phyloP scores from a whole-genome alignment of 2,797 vertebrate genomes.

The Anguilla obscura region DNA sequence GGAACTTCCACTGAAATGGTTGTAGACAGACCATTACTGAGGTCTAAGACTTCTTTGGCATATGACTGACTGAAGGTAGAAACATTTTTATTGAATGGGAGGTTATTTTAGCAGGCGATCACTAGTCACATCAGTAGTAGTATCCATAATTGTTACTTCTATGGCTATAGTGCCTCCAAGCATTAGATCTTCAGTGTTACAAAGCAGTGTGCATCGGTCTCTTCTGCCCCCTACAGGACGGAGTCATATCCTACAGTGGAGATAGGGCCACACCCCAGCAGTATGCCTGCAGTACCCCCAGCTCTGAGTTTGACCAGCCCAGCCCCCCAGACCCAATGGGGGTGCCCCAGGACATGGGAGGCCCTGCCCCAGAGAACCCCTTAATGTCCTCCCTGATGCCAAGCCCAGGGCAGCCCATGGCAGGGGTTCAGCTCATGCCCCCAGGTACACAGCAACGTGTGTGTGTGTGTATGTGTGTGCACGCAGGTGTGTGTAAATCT shows the following conservation, averaged over 20 bases:
- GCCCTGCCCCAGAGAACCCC: constrained; percentile 73
- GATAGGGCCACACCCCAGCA: constrained; percentile 76
- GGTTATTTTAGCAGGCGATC: background rate
- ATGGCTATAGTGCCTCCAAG: background rate
- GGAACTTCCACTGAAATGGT: background rate
- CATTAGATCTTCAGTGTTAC: background rate
- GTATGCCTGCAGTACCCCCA: constrained; percentile 79
- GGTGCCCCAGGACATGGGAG: constrained; percentile 56
- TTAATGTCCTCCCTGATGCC: constrained; percentile 80
- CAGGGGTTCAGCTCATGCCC: constrained; percentile 80
- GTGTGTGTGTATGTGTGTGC: background rate
- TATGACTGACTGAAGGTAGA: background rate
- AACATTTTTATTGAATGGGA: background rate
- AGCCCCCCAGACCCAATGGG: constrained; percentile 72
- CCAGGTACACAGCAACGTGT: constrained; percentile 71
- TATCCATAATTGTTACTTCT: background rate
- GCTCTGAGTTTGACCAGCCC: constrained; percentile 80
- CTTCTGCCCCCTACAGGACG: constrained; percentile 69
- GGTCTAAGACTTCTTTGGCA: background rate
- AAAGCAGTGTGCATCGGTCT: background rate
- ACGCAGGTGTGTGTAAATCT: constrained; percentile 35
- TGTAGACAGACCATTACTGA: background rate
- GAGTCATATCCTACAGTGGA: constrained; percentile 68
- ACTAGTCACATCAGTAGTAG: background rate
- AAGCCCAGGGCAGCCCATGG: constrained; percentile 63